Base-by-base conservation (phyloP, 2,113 vertebrate species). In the Glaucomys volans region DNA sequence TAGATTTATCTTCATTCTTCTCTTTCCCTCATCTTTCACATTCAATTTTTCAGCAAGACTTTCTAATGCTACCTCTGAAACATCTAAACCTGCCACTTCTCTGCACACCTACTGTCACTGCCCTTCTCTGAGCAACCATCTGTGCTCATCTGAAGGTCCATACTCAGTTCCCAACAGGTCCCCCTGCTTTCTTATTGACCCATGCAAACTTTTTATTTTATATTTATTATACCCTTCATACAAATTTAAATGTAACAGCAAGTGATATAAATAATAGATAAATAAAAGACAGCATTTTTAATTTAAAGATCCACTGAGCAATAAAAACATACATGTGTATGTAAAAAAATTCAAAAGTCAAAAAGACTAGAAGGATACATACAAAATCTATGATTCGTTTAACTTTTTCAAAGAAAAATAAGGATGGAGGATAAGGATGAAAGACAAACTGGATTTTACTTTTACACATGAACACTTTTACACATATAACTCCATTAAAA, bases 281-380 rank as follows among this genome's bases (percentile, higher is more conserved):
- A 10, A 17, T 86, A 82, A 90, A 84, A 54, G 2, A 66, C 22
- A 81, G 16, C 8, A 62, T 69, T 76, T 93, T 94, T 79, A 50
- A 66, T 90, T 40, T 9, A 54, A 91, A 96, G 76, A 79, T 47
- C 32, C 10, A 32, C 17, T 20, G 87, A 91, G 66, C 1, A 88
- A 35, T 67, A 52, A 86, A 85, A 93, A 90, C 6, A 76, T 13
- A 28, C 3, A 40, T 40, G 0, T 37, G 3, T 54, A 62, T 77
- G 10, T 90, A 64, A 94, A 96, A 96, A 94, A 44, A 81, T 52
- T 35, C 1, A 89, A 90, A 94, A 82, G 24, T 90, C 37, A 82
- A 20, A 81, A 86, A 71, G 5, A 14, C 32, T 86, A 76, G 14
- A 91, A 89, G 35, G 30, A 64, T 47, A 79, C 8, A 77, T 17